phyloP scores from a whole-genome alignment of 2,113 vertebrate genomes.

The Thunnus thynnus region DNA sequence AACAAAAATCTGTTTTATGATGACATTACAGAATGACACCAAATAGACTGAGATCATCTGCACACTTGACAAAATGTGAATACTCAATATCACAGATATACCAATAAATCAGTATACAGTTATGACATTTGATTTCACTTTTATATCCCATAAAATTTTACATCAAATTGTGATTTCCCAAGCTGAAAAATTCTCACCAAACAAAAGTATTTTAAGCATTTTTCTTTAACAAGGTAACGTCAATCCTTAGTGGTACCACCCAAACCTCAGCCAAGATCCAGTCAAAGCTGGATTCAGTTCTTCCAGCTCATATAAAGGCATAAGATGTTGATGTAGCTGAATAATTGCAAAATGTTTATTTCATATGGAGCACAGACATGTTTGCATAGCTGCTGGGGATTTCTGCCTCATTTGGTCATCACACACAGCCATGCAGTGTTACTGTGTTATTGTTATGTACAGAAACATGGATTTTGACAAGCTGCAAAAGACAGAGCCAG shows the following conservation, averaged over 20 bases:
- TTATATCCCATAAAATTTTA: not conserved
- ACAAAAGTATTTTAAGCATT: too few species aligned
- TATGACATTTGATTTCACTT: not conserved
- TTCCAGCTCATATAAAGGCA: constrained; percentile 61
- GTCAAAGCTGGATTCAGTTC: constrained; percentile 36
- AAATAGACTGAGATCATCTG: too few species aligned
- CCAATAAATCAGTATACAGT: not conserved
- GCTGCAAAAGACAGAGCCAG: constrained; percentile 24
- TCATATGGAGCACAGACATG: constrained; percentile 70
- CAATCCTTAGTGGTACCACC: not conserved
- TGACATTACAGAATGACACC: too few species aligned
- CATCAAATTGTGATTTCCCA: not conserved
- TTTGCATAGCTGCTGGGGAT: constrained; percentile 76
- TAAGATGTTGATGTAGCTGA: constrained; percentile 70
- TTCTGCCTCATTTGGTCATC: constrained; percentile 79
- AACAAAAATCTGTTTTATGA: too few species aligned
- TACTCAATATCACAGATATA: not conserved
- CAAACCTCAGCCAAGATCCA: constrained; percentile 36
- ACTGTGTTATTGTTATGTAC: constrained; percentile 58
- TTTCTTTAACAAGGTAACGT: not conserved
- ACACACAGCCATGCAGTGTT: constrained; percentile 44
- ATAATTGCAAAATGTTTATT: constrained; percentile 74
- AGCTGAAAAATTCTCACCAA: not conserved
- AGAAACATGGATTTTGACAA: constrained; percentile 47
- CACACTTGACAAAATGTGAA: too few species aligned